These are phyloP conservation scores for Rhyacophila brunnea DNA, from an alignment of 1,140 invertebrate species.

Conservation along the genomic window DNA sequence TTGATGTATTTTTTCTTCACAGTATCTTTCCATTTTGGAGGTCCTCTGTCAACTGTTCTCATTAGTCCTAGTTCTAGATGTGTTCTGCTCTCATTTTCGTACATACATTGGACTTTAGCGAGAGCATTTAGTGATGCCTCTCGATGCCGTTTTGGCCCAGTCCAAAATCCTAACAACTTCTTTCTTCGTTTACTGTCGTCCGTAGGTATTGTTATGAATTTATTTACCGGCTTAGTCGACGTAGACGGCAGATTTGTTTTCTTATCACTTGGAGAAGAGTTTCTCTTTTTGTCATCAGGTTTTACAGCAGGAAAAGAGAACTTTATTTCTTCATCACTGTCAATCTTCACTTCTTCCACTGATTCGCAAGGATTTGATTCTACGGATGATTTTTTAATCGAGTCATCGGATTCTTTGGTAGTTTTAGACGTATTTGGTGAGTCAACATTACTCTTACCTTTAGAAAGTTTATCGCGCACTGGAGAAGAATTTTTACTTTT, in stretches of 20 bases:
- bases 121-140: conserved; percentile 86
- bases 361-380: background rate
- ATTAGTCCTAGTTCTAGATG: conserved; percentile 61
- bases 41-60: conserved; percentile 47
- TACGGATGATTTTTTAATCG: too few relatives aligned
- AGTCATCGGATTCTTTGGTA: background rate
- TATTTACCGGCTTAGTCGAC: conserved; percentile 17
- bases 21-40: conserved; percentile 30
- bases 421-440: background rate
- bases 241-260: conserved; percentile 2
- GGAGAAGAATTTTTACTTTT: background rate
- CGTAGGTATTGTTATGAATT: conserved; percentile 24
- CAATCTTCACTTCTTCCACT: background rate
- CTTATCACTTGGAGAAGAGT: conserved; percentile 2
- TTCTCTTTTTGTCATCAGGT: background rate
- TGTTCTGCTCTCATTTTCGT: conserved; percentile 81
- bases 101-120: conserved; percentile 89
- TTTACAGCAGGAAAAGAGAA: conserved; percentile 16
- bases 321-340: conserved; percentile 9
- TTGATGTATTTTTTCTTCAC: conserved; percentile 47
- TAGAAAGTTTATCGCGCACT: background rate
- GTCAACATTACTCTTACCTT: too few relatives aligned
- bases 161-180: conserved; percentile 52
- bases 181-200: conserved; percentile 41
- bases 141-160: conserved; percentile 73